Conservation (phyloP, 2,888 invertebrate species). For the Thecocarcelia acutangulata region DNA sequence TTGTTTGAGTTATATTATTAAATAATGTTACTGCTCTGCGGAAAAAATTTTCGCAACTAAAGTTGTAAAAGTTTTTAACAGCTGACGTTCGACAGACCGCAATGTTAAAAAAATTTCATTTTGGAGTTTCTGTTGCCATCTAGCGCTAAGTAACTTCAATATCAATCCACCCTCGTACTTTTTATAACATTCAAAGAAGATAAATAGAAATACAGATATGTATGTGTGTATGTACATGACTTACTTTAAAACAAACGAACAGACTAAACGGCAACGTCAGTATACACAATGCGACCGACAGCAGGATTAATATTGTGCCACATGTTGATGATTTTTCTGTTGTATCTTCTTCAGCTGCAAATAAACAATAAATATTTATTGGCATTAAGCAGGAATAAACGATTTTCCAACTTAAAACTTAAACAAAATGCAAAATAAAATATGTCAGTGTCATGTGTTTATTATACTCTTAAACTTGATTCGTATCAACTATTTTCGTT, state of each 20-base stretch:
- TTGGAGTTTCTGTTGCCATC: too few species aligned
- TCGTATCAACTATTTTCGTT: conserved; percentile 18
- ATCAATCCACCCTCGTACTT: too few species aligned
- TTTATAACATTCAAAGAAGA: background rate
- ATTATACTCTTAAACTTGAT: conserved; percentile 11
- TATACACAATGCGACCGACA: conserved; percentile 92
- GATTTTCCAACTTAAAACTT: background rate
- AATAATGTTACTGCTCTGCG: too few species aligned
- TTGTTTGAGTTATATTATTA: too few species aligned
- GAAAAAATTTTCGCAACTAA: too few species aligned
- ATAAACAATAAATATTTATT: conserved; percentile 48
- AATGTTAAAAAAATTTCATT: too few species aligned
- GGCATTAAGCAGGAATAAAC: conserved; percentile 13
- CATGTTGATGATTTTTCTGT: conserved; percentile 87
- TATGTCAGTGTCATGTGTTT: conserved; percentile 12
- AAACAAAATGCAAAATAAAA: background rate
- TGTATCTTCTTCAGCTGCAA: conserved; percentile 83
- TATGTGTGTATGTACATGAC: too few species aligned
- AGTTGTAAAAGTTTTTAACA: too few species aligned
- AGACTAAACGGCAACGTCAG: conserved; percentile 95
- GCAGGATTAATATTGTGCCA: conserved; percentile 89
- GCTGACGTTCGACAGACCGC: too few species aligned
- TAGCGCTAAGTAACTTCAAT: too few species aligned
- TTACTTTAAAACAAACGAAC: conserved; percentile 96
- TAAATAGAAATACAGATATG: conserved; percentile 15